Base-by-base conservation (phyloP, 2,888 invertebrate genomes). In the Pherbina coryleti region DNA sequence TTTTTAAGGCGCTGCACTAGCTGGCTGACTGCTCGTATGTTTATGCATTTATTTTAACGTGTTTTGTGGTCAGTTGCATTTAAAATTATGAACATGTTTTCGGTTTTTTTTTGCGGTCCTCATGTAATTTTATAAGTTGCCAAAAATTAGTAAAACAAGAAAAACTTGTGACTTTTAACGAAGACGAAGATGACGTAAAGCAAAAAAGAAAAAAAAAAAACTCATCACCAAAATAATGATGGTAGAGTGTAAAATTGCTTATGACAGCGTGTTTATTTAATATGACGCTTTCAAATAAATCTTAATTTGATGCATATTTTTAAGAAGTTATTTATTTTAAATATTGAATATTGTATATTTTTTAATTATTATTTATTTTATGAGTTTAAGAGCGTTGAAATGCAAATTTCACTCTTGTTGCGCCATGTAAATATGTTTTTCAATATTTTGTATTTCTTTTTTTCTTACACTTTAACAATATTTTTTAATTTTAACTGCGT, bases 91-190 rank as follows among this genome's bases (percentile, higher is more conserved):
- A 28, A 51, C 22, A 62, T 25, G 19, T 62, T 62, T 62, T 11
- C 22, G 14, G 9, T 53, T 53, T 3, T 53, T 14, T 55, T 7
- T 17, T 55, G 8, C 7, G 19, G n/a, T 57, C 22, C 11, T 25
- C 25, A 57, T 22, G 11, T 14, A 9, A 19, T 57, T 60, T 28
- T 28, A 60, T 28, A 17, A 28, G 28, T 28, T 28, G 17, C 34
- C 57, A 34, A 55, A 72, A 72, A 37, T 34, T n/a, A 22, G 17
- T 25, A 75, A 75, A 75, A 75, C 66, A 4, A 75, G 75, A 55
- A 75, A 75, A 67, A 75, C 75, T 55, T 51, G 75, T 75, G 75
- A 75, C 75, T 75, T 75, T 75, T 75, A 22, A 9, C 19, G 22
- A 34, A 2, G 25, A 53, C 34, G 64, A 31, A 17, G 17, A n/a